Evolutionary conservation across 2,888 invertebrate genomes (phyloP), one percentile per base, ranked within the genome.

Genomic region (Suillia variegata): DNA sequence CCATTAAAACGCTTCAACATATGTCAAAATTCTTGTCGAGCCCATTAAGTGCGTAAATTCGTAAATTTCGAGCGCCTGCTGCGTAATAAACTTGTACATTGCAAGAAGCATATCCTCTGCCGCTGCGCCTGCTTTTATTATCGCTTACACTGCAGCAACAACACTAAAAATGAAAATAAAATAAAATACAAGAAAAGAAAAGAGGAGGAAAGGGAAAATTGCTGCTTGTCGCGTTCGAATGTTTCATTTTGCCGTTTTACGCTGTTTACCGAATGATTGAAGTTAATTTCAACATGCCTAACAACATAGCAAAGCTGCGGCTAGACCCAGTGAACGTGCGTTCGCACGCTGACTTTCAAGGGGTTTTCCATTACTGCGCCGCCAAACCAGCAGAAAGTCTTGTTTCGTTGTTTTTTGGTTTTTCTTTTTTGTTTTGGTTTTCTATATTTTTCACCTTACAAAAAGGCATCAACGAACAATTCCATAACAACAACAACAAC

Each of bases 1-100:
- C 38, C 52, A 52, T 52, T 52, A 52, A 52, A 52, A 52, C 20
- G 20, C 34, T 52, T 33, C 52, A 38, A 33, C 52, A 52, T 52
- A 52, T 52, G 52, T 34, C 38, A 21, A 52, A n/a, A 34, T 52
- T 52, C 31, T 45, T 20, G 22, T 54, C 45, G 24, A 45, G 45
- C 22, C 54, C 54, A 42, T 54, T 45, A 26, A 54, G 45, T 26
- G 45, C 15, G 17, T 22, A 24, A n/a, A n/a, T n/a, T n/a, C n/a
- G n/a, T n/a, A n/a, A n/a, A n/a, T n/a, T n/a, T n/a, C n/a, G 22
- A 15, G 45, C 13, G 13, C 54, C 45, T 18, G 54, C 54, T 54
- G 54, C 54, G 54, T 24, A 21, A 52, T 52, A 52, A n/a, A 13
- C 31, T 20, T n/a, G n/a, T n/a, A n/a, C n/a, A n/a, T n/a, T n/a